Evolutionary conservation across 1,140 invertebrate genomes (phyloP), one percentile per base, ranked within the genome.

Genomic region (Melanaphis sacchari): DNA sequence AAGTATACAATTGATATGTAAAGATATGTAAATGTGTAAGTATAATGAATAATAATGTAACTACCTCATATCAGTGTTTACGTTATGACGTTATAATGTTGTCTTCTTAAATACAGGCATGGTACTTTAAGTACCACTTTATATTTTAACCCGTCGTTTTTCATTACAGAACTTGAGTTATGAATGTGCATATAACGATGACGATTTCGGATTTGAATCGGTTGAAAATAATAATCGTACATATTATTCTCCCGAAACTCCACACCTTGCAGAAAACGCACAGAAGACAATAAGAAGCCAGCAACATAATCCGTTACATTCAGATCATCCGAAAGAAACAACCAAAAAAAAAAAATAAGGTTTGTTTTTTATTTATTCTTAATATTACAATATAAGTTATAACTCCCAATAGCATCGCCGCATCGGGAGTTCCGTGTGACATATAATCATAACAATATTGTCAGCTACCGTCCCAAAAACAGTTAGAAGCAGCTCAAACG

Each of bases 161-260:
- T 66, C 0, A 22, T 66, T 81, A 82, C 36, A 93, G 91, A 93
- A 93, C 40, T 52, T 85, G 40, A 52, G 36, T 41, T 81, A 93
- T 54, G 43, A 93, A 6, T 85, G 81, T 52, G 24, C 91, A 46
- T 76, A 81, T 41, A 52, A 84, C 22, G 76, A 92, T 82, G 76
- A 84, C 6, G 91, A 84, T 54, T 82, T 84, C 2, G 81, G 18
- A 2, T 92, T 46, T 82, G 43, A 22, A 52, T 85, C 49, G 5
- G 76, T 85, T 36, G 81, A 93, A 85, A 93, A 85, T 84, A 93
- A 84, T 18, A 93, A 24, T 41, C 43, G 46, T 40, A 22, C 81
- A 84, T 85, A 49, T 54, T 85, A 26, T 85, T 21, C 91, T 31
- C n/a, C 46, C 1, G 81, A 38, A 38, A 41, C 43, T 6, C 7